Base-by-base conservation (phyloP, 2,113 vertebrate species). In the Pelvicachromis taeniatus region DNA sequence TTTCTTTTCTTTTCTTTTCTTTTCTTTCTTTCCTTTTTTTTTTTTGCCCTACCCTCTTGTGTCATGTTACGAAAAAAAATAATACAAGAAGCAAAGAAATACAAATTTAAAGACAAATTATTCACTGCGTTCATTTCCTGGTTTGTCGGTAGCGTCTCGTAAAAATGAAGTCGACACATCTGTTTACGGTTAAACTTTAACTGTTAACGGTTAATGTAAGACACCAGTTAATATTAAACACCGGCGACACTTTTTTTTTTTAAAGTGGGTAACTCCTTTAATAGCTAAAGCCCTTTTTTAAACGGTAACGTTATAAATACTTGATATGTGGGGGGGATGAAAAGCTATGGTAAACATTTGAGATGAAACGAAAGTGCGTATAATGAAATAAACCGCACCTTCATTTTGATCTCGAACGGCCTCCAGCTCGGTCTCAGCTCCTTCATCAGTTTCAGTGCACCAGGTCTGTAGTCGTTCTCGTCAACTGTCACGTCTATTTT, bases 401-500 rank as follows among this genome's bases (percentile, higher is more conserved):
- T 97, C 26, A 96, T 92, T 91, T 96, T 95, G 93, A 97, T 94
- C 88, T 96, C 96, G 2, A 95, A 91, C 1, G 95, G 94, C 52
- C 95, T 95, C 96, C 96, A 97, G 63, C n/a, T 89, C 4, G 96
- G 96, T 94, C 96, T 92, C 80, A 97, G 92, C 83, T 90, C 94
- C 90, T 95, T 93, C 79, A 96, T 91, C 14, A 97, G 94, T 81
- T 82, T 92, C 90, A 96, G 73, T 0, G 96, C 96, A 8, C 95
- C 96, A 10, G 93, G 56, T 84, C 95, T 91, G 91, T 88, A 96
- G 92, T 97, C 95, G 50, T 87, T 84, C 75, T 96, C 96, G 85
- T 96, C 95, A 29, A 97, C 93, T 10, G 95, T 95, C 84, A 96
- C 95, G 4, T 96, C 93, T 92, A 96, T 95, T 91, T 95, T 97